phyloP scores from a whole-genome alignment of 1,140 invertebrate species.

The Rhizoglyphus robini region DNA sequence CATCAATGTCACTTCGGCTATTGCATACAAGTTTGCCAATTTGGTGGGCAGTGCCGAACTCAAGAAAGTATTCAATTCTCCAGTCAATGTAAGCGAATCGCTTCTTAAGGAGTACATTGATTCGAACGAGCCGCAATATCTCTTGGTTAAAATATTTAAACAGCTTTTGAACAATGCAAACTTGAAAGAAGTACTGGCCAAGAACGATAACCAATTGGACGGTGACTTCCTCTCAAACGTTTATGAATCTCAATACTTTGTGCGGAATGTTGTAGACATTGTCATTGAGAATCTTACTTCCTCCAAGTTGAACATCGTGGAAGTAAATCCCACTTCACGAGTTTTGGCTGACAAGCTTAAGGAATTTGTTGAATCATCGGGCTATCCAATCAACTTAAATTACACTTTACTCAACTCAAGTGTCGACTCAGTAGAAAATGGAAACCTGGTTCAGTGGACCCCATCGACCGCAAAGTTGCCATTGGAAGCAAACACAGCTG shows the following conservation, averaged over 20 bases:
- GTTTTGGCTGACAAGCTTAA: constrained; percentile 28
- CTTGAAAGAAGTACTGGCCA: constrained; percentile 20
- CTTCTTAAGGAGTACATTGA: constrained; percentile 12
- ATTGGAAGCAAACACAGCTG: constrained; percentile 25
- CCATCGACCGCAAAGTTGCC: constrained; percentile 25
- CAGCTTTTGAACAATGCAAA: constrained; percentile 18
- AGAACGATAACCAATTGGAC: constrained; percentile 8
- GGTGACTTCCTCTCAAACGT: constrained; percentile 21
- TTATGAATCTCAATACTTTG: constrained; percentile 20
- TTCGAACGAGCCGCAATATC: constrained; percentile 11
- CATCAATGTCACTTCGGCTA: constrained; percentile 27
- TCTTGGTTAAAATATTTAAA: constrained; percentile 20
- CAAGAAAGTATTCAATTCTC: constrained; percentile 9
- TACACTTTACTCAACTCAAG: constrained; percentile 33
- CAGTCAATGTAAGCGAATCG: constrained; percentile 21
- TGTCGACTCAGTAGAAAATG: constrained; percentile 28
- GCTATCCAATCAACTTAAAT: constrained; percentile 34
- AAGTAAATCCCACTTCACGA: constrained; percentile 40
- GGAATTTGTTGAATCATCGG: constrained; percentile 29
- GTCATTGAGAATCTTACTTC: constrained; percentile 60
- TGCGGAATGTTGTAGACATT: constrained; percentile 49
- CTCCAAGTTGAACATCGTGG: constrained; percentile 58
- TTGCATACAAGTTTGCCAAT: constrained; percentile 27
- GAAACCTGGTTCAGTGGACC: constrained; percentile 31
- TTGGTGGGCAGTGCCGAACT: constrained; percentile 9